phyloP scores from a whole-genome alignment of 2,113 vertebrate species.

The Hippopotamus amphibius region DNA sequence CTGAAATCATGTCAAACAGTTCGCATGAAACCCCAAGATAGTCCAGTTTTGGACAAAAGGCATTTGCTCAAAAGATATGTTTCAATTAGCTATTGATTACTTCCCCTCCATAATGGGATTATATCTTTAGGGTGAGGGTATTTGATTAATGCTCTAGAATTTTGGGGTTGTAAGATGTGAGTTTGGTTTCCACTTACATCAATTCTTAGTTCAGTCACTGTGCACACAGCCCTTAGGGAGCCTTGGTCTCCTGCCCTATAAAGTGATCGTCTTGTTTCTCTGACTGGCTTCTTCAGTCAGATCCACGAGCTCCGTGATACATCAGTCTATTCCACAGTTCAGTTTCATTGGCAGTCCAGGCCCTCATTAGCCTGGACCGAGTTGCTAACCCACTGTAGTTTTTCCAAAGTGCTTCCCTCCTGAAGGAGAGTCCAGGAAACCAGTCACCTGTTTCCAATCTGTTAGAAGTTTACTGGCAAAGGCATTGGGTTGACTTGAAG shows the following conservation, averaged over 20 bases:
- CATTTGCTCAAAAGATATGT: not conserved
- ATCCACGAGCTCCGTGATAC: not conserved
- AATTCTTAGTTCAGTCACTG: not conserved
- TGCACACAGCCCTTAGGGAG: rapidly evolving
- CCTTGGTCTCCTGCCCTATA: not conserved
- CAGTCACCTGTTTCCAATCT: constrained; percentile 47
- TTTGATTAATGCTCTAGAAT: not conserved
- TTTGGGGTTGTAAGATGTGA: not conserved
- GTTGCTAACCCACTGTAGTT: not conserved
- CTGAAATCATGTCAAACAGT: not conserved
- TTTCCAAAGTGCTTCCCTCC: not conserved
- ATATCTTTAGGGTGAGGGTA: not conserved
- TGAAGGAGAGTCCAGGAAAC: constrained; percentile 34
- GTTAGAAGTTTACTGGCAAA: constrained; percentile 64
- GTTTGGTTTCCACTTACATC: not conserved
- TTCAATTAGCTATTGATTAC: not conserved
- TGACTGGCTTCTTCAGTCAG: not conserved
- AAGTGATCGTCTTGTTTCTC: not conserved
- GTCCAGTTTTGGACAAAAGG: not conserved
- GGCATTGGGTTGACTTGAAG: constrained; percentile 49
- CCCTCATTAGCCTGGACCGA: constrained; percentile 21
- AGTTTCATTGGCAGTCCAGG: not conserved
- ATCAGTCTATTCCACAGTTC: not conserved
- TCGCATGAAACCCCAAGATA: not conserved
- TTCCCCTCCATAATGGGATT: not conserved